Evolutionary conservation across 2,113 vertebrate species (phyloP).

Genomic region (Clarias macrocephalus): DNA sequence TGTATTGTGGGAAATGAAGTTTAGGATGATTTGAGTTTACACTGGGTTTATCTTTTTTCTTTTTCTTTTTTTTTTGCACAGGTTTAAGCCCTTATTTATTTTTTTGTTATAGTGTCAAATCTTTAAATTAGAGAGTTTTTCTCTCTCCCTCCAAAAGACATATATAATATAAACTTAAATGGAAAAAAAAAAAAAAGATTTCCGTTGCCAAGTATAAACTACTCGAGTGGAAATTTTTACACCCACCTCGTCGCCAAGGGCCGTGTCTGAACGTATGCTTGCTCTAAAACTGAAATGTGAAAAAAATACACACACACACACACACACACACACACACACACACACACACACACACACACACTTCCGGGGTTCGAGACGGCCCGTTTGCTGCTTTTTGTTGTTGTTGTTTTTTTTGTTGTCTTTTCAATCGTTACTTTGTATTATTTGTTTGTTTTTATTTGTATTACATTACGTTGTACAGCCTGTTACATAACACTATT

Average conservation of each 20-base stretch:
- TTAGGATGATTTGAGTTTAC: conserved; percentile 59
- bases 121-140: conserved; percentile 8
- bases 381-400: conserved; percentile 73
- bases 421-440: conserved; percentile 63
- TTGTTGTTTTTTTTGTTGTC: background rate
- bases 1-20: conserved; percentile 50
- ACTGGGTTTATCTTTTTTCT: conserved; percentile 52
- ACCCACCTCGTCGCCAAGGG: conserved; percentile 52
- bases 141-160: conserved; percentile 45
- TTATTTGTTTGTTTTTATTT: conserved; percentile 58
- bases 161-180: conserved; percentile 27
- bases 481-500: conserved; percentile 78
- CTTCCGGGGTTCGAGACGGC: conserved; percentile 63
- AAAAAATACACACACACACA: conserved; percentile 47
- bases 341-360: background rate
- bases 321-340: conserved; percentile 41
- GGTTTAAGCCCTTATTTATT: conserved; percentile 31
- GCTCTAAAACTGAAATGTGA: conserved; percentile 73
- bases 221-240: conserved; percentile 36
- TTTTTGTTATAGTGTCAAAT: conserved; percentile 58
- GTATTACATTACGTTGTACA: conserved; percentile 72
- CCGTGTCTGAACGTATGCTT: conserved; percentile 51
- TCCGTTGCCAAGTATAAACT: conserved; percentile 63
- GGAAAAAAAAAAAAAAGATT: background rate
- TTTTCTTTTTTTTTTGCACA: conserved; percentile 35